Evolutionary conservation across 2,797 vertebrate species (phyloP), one percentile per base, ranked within the genome.

Genomic region (Acridotheres tristis): DNA sequence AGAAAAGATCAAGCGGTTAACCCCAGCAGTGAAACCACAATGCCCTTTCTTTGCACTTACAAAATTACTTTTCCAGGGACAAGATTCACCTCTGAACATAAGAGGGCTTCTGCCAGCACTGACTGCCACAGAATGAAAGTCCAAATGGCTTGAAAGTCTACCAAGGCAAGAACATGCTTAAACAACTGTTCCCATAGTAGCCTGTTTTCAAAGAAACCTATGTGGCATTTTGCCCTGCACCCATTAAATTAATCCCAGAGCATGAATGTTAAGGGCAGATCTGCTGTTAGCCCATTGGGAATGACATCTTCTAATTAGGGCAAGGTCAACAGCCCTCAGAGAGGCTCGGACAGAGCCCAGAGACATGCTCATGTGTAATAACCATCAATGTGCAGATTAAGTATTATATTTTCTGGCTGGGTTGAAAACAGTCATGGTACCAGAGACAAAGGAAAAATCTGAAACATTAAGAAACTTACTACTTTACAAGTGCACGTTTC

Each of bases 51-150:
- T 63, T 26, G n/a, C 85, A 51, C 45, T 90, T 79, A 54, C 5
- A 68, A 43, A 89, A 89, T 65, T 0, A 79, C 63, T 80, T 92
- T 88, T 67, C 53, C 75, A 85, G 68, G 57, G 38, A 57, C 42
- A 54, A 55, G 57, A 90, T 89, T 87, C 81, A 89, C 93, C 76
- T 84, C 85, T 45, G 45, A 88, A 77, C 21, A 38, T 74, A 68
- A 40, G 17, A 90, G 42, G 74, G 67, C 62, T 89, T 87, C 67
- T 92, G 80, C 77, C 93, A 95, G 50, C 26, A 29, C 53, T n/a
- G 45, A 19, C 32, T 82, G 50, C 34, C 2, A 1, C 55, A 85
- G 84, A 73, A 81, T 53, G 45, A 73, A 81, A 57, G 45, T 59
- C 59, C 67, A 85, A 80, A 43, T 25, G 22, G 27, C 55, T 90